These are phyloP conservation scores for Euura saliciscinereae DNA, from an alignment of 1,140 invertebrate species.

Conservation along the genomic window DNA sequence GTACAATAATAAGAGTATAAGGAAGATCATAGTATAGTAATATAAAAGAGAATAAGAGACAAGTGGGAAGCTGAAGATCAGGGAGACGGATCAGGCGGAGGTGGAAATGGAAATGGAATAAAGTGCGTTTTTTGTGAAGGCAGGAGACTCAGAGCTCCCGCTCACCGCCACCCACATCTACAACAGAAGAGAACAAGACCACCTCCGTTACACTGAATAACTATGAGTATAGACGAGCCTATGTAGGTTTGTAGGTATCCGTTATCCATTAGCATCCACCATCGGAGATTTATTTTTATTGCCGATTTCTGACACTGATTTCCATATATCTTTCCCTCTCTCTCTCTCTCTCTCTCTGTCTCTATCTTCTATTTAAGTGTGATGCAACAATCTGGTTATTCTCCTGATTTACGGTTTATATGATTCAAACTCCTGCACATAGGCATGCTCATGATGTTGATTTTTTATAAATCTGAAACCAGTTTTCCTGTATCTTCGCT, in stretches of 20 bases:
- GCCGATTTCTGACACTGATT: conserved; percentile 5
- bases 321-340: not conserved
- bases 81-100: not conserved
- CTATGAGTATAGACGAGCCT: not conserved
- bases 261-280: conserved; percentile 57
- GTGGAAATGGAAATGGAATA: conserved; percentile 10
- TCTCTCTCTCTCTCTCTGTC: not conserved
- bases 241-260: not conserved
- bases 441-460: not conserved
- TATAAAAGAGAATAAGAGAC: not conserved
- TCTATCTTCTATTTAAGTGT: not conserved
- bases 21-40: not conserved
- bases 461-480: no score
- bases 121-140: conserved; percentile 18
- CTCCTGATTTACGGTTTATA: conserved; percentile 50
- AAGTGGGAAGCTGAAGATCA: not conserved
- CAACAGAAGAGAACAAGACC: conserved; percentile 64
- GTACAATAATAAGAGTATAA: not conserved
- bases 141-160: conserved; percentile 52
- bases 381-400: conserved; percentile 39
- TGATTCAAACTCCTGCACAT: not conserved
- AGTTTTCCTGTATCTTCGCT: no score
- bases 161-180: conserved; percentile 65
- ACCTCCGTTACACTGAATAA: conserved; percentile 60
- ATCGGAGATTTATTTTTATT: conserved; percentile 52